Evolutionary conservation across 2,113 vertebrate species (phyloP).

Genomic region (Urocynchramus pylzowi): DNA sequence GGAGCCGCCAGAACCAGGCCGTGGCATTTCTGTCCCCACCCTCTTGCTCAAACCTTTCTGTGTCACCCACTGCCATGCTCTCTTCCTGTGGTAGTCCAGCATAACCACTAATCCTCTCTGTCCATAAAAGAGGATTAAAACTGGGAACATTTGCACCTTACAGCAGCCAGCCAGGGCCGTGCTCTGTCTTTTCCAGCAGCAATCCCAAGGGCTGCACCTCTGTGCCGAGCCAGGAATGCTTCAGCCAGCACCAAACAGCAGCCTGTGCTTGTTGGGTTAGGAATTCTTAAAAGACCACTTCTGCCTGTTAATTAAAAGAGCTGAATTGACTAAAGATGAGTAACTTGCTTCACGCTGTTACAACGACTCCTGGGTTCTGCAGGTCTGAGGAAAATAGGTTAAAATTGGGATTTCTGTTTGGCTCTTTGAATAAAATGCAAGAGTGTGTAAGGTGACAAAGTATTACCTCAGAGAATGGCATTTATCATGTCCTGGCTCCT

Average conservation of each 20-base stretch:
- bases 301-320: background rate
- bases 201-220: background rate
- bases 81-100: background rate
- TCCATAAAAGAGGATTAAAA: slow-evolving; percentile 16
- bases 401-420: background rate
- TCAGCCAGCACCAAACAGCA: background rate
- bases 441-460: accelerated
- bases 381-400: background rate
- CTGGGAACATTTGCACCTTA: background rate
- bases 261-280: background rate
- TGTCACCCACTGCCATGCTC: background rate
- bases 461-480: background rate
- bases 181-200: background rate
- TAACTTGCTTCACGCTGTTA: accelerated
- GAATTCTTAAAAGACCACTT: background rate
- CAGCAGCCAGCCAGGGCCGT: background rate
- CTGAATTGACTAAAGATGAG: background rate
- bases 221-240: background rate
- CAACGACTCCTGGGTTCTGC: background rate
- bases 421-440: background rate
- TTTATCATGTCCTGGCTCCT: accelerated
- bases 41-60: accelerated
- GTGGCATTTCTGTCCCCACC: accelerated
- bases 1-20: accelerated
- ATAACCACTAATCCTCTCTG: background rate